These are phyloP conservation scores for Phanerotoma sp. DNA, from an alignment of 2,888 invertebrate genomes.

Conservation along the genomic window DNA sequence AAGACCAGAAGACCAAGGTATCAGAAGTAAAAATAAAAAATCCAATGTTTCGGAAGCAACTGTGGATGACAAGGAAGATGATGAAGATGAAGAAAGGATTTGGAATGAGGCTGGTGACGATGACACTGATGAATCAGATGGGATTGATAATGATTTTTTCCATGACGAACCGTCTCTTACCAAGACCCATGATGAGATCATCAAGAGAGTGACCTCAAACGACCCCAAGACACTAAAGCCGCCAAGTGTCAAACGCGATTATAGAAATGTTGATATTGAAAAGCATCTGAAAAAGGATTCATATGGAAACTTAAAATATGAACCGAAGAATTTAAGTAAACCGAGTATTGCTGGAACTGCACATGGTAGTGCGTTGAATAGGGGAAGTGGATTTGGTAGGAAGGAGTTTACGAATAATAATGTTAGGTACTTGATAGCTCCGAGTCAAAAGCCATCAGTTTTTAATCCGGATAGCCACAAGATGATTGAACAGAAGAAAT, in stretches of 20 bases:
- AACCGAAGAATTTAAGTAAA: constrained; percentile 33
- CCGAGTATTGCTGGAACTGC: background rate
- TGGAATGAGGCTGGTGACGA: constrained; percentile 29
- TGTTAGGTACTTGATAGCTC: constrained; percentile 4
- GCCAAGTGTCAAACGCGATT: constrained; percentile 26
- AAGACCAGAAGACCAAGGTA: too few relatives aligned
- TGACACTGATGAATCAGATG: constrained; percentile 22
- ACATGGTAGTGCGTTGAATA: too few relatives aligned
- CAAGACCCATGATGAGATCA: constrained; percentile 53
- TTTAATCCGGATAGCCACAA: constrained; percentile 10
- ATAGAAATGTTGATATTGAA: constrained; percentile 30
- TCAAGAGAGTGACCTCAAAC: constrained; percentile 45
- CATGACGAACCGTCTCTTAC: constrained; percentile 35
- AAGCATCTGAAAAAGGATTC: constrained; percentile 41
- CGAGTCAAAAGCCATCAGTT: constrained; percentile 9
- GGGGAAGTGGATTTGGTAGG: background rate
- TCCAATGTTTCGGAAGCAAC: constrained; percentile 1
- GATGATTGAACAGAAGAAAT: constrained; percentile 23
- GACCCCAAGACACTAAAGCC: constrained; percentile 38
- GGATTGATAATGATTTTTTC: constrained; percentile 4
- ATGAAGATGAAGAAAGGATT: constrained; percentile 32
- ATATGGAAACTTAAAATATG: constrained; percentile 39
- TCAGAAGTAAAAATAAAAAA: constrained; percentile 2
- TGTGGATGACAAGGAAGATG: constrained; percentile 23
- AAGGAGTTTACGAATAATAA: constrained; percentile 9